phyloP scores from a whole-genome alignment of 2,797 vertebrate genomes.

The Enteromius afrohamiltoni region DNA sequence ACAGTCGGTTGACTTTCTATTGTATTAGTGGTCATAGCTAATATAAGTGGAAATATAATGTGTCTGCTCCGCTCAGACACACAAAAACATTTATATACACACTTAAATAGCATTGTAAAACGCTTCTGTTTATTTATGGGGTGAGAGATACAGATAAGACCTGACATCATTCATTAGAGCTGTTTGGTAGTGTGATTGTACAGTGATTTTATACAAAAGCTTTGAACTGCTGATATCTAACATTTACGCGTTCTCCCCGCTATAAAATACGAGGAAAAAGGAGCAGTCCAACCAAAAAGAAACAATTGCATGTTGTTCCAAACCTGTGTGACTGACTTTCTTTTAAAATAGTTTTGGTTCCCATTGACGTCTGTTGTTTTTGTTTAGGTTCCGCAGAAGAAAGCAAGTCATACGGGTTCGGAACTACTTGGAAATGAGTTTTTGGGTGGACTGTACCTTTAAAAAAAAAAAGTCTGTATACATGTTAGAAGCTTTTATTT shows the following conservation, averaged over 20 bases:
- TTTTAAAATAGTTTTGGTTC: neutral
- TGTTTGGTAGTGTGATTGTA: conserved; percentile 32
- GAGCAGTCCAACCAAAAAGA: neutral
- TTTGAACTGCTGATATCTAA: conserved; percentile 32
- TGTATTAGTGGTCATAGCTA: conserved; percentile 26
- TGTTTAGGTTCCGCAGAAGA: neutral
- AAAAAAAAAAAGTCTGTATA: neutral
- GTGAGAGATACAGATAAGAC: neutral
- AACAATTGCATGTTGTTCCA: neutral
- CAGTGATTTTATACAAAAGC: conserved; percentile 23
- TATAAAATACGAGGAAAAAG: neutral
- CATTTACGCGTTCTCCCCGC: neutral
- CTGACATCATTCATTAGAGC: conserved; percentile 1
- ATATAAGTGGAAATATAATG: neutral
- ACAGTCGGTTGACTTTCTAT: conserved; percentile 8
- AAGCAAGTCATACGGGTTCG: neutral
- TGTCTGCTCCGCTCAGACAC: conserved; percentile 1
- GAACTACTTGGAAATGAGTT: neutral
- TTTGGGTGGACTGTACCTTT: neutral
- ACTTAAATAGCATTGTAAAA: conserved; percentile 16
- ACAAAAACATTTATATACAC: conserved; percentile 13
- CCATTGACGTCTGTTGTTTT: neutral
- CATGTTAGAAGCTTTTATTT: neutral
- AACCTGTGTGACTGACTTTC: neutral
- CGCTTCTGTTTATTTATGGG: neutral